These are phyloP conservation scores for Hycleus cichorii DNA, from an alignment of 1,140 invertebrate species.

Conservation along the genomic window DNA sequence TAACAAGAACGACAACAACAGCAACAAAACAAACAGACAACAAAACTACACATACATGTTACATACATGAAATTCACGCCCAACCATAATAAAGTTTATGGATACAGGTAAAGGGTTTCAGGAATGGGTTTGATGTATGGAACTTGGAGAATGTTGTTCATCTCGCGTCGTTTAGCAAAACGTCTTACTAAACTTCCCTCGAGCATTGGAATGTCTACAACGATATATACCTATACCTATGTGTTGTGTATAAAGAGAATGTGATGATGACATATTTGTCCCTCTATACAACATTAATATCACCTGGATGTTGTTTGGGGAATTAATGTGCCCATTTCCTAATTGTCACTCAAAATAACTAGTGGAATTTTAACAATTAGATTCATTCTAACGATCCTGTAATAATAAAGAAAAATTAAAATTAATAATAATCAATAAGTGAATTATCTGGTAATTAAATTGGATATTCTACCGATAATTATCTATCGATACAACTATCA, in stretches of 20 bases:
- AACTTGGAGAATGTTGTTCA: constrained; percentile 37
- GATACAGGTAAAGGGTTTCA: constrained; percentile 17
- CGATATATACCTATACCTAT: constrained; percentile 17
- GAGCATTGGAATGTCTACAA: constrained; percentile 30
- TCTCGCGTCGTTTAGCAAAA: constrained; percentile 31
- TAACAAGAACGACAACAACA: too few relatives aligned
- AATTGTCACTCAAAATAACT: too few relatives aligned
- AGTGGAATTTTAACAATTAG: too few relatives aligned
- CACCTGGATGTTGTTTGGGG: too few relatives aligned
- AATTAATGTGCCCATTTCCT: too few relatives aligned
- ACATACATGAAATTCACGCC: constrained; percentile 12
- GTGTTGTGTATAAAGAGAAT: constrained; percentile 20
- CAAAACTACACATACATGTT: background rate
- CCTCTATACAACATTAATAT: constrained; percentile 5
- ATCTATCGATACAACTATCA: too few relatives aligned
- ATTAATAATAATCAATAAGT: too few relatives aligned
- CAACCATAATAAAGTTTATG: constrained; percentile 15
- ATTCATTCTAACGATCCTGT: too few relatives aligned
- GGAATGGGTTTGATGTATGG: constrained; percentile 37
- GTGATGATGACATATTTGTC: constrained; percentile 38
- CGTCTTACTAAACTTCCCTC: constrained; percentile 36
- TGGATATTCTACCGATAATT: too few relatives aligned
- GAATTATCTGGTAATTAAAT: too few relatives aligned
- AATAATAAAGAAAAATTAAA: too few relatives aligned
- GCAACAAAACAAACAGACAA: too few relatives aligned